Evolutionary conservation across 2,797 vertebrate genomes (phyloP).

Genomic region (Dicrostonyx torquatus): DNA sequence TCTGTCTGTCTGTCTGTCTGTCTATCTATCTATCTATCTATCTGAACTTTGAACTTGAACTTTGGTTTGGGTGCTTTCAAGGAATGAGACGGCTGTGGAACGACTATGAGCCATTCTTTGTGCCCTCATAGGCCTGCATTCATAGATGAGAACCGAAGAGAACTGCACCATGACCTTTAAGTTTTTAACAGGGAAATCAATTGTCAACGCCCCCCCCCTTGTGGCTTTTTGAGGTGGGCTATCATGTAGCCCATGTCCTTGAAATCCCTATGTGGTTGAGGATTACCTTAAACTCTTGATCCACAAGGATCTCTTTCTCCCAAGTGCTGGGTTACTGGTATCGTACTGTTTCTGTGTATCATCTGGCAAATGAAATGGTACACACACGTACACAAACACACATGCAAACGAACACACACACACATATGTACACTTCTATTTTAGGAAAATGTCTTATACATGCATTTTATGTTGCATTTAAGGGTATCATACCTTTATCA

Average conservation of each 20-base stretch:
- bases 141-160: not conserved
- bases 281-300: not conserved
- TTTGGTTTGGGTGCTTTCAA: constrained; percentile 6
- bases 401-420: not conserved
- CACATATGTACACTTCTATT: not conserved
- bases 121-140: not conserved
- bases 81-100: not conserved
- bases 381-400: not conserved
- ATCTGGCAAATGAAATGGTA: not conserved
- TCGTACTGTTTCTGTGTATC: not conserved
- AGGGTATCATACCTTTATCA: not conserved
- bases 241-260: not conserved
- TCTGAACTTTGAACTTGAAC: not conserved
- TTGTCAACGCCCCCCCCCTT: fast-evolving
- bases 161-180: not conserved
- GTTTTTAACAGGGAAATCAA: not conserved
- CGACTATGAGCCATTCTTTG: not conserved
- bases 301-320: not conserved
- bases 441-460: not conserved
- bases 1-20: no score
- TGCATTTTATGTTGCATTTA: not conserved
- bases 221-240: not conserved
- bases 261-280: not conserved
- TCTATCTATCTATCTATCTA: fast-evolving
- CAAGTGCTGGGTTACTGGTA: not conserved